Evolutionary conservation across 2,888 invertebrate genomes (phyloP).

Genomic region (Neoascia interrupta): DNA sequence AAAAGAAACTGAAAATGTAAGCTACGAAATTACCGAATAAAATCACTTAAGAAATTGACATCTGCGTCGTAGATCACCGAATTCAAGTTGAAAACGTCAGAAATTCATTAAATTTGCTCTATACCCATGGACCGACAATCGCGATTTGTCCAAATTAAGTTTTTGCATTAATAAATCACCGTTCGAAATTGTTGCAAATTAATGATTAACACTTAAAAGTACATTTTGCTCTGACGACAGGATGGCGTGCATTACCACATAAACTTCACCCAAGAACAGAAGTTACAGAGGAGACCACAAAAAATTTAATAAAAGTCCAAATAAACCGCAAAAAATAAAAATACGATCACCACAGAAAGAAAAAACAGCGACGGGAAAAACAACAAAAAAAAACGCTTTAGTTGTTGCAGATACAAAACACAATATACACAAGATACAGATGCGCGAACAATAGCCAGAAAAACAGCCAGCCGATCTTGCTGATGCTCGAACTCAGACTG

Average conservation of each 20-base stretch:
- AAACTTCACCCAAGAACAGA: conserved; percentile 44
- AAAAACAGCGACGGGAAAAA: conserved; percentile 12
- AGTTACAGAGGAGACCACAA: conserved; percentile 47
- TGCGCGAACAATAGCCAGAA: conserved; percentile 32
- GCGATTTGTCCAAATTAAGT: conserved; percentile 55
- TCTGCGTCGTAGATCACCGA: conserved; percentile 43
- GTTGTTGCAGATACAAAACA: conserved; percentile 35
- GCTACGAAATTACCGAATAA: conserved; percentile 18
- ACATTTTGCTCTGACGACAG: conserved; percentile 21
- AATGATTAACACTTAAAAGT: conserved; percentile 47
- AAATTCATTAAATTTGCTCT: conserved; percentile 40
- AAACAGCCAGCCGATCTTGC: conserved; percentile 66
- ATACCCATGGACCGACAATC: conserved; percentile 26
- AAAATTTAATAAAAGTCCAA: conserved; percentile 9
- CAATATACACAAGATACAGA: not conserved
- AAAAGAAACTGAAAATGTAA: conserved; percentile 8
- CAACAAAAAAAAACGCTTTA: conserved; percentile 50
- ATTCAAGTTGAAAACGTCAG: conserved; percentile 52
- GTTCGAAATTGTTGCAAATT: conserved; percentile 47
- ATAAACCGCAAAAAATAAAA: conserved; percentile 16
- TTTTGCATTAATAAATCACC: conserved; percentile 47
- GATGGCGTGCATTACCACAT: conserved; percentile 45
- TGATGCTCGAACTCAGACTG: conserved; percentile 77
- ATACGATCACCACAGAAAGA: not conserved
- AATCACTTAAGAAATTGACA: conserved; percentile 32